These are phyloP conservation scores for Onchidella celtica DNA, from an alignment of 2,888 invertebrate species.

Conservation along the genomic window DNA sequence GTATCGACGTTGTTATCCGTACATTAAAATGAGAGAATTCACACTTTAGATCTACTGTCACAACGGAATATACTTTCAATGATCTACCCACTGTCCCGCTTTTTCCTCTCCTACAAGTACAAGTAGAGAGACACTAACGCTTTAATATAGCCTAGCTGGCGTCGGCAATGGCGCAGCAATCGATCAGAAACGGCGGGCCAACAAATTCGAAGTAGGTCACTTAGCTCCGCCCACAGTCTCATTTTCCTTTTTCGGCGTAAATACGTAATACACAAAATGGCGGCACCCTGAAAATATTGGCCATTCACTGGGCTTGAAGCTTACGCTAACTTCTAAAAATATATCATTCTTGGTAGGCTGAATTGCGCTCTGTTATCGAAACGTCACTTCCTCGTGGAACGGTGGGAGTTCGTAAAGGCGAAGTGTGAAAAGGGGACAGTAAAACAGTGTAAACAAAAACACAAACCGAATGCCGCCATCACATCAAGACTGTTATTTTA, in stretches of 20 bases:
- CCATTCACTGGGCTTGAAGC: conserved; percentile 44
- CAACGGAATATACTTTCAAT: no score
- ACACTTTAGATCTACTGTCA: no score
- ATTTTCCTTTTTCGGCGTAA: conserved; percentile 42
- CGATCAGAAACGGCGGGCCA: neutral
- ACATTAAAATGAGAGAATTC: no score
- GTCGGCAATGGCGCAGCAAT: neutral
- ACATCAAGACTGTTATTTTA: no score
- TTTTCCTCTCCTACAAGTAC: neutral
- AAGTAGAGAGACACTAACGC: no score
- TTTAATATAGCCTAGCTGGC: neutral
- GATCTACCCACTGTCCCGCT: neutral
- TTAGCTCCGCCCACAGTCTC: conserved; percentile 52
- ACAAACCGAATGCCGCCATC: no score
- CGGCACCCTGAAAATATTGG: conserved; percentile 39
- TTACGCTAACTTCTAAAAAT: conserved; percentile 56
- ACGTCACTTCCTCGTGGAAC: conserved; percentile 43
- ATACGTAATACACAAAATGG: conserved; percentile 43
- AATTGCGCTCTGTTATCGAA: neutral
- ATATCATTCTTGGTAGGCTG: neutral
- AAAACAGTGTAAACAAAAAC: no score
- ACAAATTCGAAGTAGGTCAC: conserved; percentile 33
- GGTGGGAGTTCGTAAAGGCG: neutral
- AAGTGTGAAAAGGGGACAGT: neutral
- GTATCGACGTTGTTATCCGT: no score